Percentiles rank a stretch among this genome's conserved stretches.
phyloP scores from a whole-genome alignment of 2,113 vertebrate species.

The Xiphophorus hellerii region DNA sequence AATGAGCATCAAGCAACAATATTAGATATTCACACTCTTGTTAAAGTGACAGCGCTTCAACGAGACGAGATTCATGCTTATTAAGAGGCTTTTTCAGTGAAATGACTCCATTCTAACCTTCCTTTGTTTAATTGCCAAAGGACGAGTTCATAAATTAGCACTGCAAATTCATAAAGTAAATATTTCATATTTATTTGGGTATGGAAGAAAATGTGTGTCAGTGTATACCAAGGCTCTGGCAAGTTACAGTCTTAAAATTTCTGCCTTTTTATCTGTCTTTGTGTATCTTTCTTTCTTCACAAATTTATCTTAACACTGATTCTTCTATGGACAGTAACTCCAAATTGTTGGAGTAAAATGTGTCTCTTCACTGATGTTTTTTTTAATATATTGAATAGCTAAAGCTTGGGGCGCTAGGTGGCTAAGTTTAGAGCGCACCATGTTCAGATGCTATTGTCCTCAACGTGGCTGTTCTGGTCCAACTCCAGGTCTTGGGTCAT shows the following conservation, averaged over 20 bases:
- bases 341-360: too few relatives aligned
- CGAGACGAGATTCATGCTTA: slow-evolving; percentile 32
- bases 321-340: too few relatives aligned
- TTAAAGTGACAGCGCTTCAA: slow-evolving; percentile 24
- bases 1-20: slow-evolving; percentile 41
- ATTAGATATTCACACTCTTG: slow-evolving; percentile 36
- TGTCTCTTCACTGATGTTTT: too few relatives aligned
- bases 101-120: slow-evolving; percentile 1
- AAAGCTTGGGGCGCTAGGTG: too few relatives aligned
- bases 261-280: too few relatives aligned
- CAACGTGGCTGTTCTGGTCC: too few relatives aligned
- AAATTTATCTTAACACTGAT: too few relatives aligned
- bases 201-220: neutral
- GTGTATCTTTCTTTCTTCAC: too few relatives aligned
- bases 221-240: neutral
- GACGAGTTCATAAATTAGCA: slow-evolving; percentile 5
- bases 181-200: neutral
- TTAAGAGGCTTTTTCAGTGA: slow-evolving; percentile 17
- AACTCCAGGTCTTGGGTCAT: too few relatives aligned
- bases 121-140: slow-evolving; percentile 19
- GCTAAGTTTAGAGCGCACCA: too few relatives aligned
- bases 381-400: too few relatives aligned
- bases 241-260: neutral
- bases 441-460: too few relatives aligned
- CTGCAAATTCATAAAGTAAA: neutral